These are phyloP conservation scores for Paramuricea clavata DNA, from an alignment of 92 coral and sea anemone genomes.

Conservation along the genomic window DNA sequence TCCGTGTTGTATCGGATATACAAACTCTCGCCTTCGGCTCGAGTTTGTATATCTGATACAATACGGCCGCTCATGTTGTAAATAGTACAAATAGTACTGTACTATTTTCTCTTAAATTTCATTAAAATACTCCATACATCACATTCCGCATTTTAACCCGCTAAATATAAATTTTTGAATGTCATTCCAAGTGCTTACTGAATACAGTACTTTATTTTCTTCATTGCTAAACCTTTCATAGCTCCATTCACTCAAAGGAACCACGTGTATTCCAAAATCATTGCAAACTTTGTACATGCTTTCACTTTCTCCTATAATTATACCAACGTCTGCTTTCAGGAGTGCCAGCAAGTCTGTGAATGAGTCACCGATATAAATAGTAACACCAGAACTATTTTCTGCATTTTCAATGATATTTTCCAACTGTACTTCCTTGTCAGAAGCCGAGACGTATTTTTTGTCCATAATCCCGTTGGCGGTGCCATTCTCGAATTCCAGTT, in stretches of 20 bases:
- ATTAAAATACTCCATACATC: background rate
- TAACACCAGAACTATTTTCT: constrained; percentile 62
- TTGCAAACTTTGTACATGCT: constrained; percentile 78
- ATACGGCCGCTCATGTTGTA: too few relatives aligned
- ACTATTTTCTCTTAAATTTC: too few relatives aligned
- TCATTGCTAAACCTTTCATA: background rate
- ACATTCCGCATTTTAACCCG: background rate
- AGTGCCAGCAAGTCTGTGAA: constrained; percentile 88
- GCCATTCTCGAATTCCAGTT: constrained; percentile 73
- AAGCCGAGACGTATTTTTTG: constrained; percentile 66
- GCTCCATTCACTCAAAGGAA: constrained; percentile 65
- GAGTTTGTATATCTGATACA: too few relatives aligned
- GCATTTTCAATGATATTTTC: constrained; percentile 56
- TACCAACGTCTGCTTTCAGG: constrained; percentile 82
- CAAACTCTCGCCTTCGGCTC: too few relatives aligned
- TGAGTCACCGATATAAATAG: constrained; percentile 91
- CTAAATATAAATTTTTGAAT: constrained; percentile 24
- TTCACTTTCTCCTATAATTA: constrained; percentile 83
- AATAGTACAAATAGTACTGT: too few relatives aligned
- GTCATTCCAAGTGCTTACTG: constrained; percentile 33
- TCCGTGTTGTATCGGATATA: too few relatives aligned
- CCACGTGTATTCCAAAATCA: constrained; percentile 82
- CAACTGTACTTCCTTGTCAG: constrained; percentile 86
- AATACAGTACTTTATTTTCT: background rate
- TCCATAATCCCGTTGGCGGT: constrained; percentile 78